phyloP scores from a whole-genome alignment of 2,797 vertebrate species.

The Phalloptychus januarius region DNA sequence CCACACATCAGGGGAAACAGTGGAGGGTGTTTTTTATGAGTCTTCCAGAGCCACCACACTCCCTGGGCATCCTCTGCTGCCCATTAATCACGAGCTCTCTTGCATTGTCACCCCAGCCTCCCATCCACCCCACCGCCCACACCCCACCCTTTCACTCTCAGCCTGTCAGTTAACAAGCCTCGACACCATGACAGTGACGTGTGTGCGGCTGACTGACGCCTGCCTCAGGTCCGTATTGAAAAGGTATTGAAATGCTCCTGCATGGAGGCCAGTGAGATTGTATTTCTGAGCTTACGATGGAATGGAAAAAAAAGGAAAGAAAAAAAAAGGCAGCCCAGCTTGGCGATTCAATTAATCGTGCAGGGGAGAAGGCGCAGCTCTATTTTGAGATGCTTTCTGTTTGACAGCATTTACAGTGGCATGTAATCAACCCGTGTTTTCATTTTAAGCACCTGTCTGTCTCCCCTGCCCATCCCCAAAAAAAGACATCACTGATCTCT shows the following conservation, averaged over 20 bases:
- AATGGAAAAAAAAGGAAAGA: conserved; percentile 48
- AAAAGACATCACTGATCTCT: conserved; percentile 24
- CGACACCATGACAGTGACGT: conserved; percentile 78
- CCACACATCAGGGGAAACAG: conserved; percentile 31
- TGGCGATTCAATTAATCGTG: conserved; percentile 59
- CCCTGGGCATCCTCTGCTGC: conserved; percentile 67
- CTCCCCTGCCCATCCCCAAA: neutral
- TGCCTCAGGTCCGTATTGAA: conserved; percentile 63
- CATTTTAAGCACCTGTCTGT: conserved; percentile 21
- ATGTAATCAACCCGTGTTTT: conserved; percentile 26
- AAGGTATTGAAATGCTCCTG: conserved; percentile 72
- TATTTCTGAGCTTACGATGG: conserved; percentile 54
- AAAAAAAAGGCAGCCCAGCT: conserved; percentile 44
- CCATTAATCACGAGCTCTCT: conserved; percentile 81
- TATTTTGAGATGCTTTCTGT: conserved; percentile 21
- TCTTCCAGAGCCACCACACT: conserved; percentile 60
- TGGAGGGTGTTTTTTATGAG: conserved; percentile 63
- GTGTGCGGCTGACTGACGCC: conserved; percentile 70
- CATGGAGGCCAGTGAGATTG: conserved; percentile 47
- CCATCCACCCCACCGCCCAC: neutral
- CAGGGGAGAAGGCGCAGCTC: conserved; percentile 14
- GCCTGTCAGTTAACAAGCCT: conserved; percentile 77
- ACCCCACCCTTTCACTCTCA: conserved; percentile 54
- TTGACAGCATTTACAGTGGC: conserved; percentile 36
- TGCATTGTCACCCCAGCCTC: conserved; percentile 63